Base-by-base conservation (phyloP, 2,888 invertebrate species). In the Poecilus cupreus region DNA sequence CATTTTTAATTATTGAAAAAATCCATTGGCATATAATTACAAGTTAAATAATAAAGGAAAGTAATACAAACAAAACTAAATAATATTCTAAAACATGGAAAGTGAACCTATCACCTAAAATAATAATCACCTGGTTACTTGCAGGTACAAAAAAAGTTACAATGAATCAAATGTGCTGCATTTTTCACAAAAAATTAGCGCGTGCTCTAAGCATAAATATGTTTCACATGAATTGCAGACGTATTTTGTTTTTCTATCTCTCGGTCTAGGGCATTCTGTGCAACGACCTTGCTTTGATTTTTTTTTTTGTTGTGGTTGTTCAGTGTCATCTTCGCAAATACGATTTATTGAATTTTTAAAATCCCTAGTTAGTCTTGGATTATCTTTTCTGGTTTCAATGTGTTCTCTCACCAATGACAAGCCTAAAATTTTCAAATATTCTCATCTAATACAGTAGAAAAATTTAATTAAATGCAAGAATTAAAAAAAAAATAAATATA, bases 101-200 rank as follows among this genome's bases (percentile, higher is more conserved):
- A 64, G 64, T 64, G 64, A 24, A 64, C 64, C 64, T 64, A 64
- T 24, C 24, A 64, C 24, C 32, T 64, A 64, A 64, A 64, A 64
- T 24, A 64, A 64, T 64, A 64, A 24, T 64, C 24, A 64, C 64
- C 24, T 20, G 3, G 64, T 64, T 64, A 24, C 64, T 64, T 64
- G 8, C 24, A 64, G 24, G 24, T 64, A 64, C 64, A 64, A 24
- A 64, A 24, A 64, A 64, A 24, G 20, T 22, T 24, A n/a, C n/a
- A n/a, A 3, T 5, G 64, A 64, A 22, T 64, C 24, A 64, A 22
- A 64, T 64, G 32, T 57, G 57, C 57, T 57, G 57, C 57, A n/a
- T n/a, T n/a, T n/a, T n/a, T n/a, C n/a, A n/a, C n/a, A n/a, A n/a
- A 51, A 51, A 51, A 51, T 8, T 51, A 51, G 4, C 51, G 51